These are phyloP conservation scores for Polydrusus tereticollis DNA, from an alignment of 2,888 invertebrate species.

Conservation along the genomic window DNA sequence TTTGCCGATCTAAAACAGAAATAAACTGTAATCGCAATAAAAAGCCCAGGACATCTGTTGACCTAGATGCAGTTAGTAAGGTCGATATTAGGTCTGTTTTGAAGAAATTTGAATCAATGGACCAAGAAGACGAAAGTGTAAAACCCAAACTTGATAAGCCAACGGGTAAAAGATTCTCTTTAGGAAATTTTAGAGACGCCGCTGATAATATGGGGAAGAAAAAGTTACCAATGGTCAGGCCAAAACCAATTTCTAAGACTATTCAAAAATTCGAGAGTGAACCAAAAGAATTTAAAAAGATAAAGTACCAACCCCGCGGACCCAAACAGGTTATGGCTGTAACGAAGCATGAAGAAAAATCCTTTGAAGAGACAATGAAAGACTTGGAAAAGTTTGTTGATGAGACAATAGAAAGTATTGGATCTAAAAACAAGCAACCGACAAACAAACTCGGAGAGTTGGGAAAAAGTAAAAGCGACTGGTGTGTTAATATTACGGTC, in stretches of 20 bases:
- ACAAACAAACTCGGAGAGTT: constrained; percentile 17
- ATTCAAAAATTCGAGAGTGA: constrained; percentile 53
- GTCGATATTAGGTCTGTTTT: constrained; percentile 65
- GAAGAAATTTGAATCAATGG: constrained; percentile 62
- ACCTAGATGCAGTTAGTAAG: constrained; percentile 64
- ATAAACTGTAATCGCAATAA: constrained; percentile 57
- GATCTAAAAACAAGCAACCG: constrained; percentile 39
- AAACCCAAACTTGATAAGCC: constrained; percentile 35
- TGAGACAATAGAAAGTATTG: constrained; percentile 53
- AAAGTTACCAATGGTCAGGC: constrained; percentile 35
- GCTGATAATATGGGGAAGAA: constrained; percentile 10
- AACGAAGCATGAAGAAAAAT: constrained; percentile 27
- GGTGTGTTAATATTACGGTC: constrained; percentile 59
- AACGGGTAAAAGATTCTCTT: constrained; percentile 33
- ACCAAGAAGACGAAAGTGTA: constrained; percentile 47
- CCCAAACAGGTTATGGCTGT: constrained; percentile 15
- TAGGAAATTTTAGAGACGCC: constrained; percentile 30
- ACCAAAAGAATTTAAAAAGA: constrained; percentile 43
- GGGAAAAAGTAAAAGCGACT: constrained; percentile 51
- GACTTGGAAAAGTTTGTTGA: constrained; percentile 58
- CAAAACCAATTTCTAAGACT: constrained; percentile 50
- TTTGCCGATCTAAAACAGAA: constrained; percentile 64
- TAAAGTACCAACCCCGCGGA: constrained; percentile 21
- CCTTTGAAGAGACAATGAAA: constrained; percentile 52
- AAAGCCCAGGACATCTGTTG: constrained; percentile 60